phyloP scores from a whole-genome alignment of 2,797 vertebrate species.

The Acanthis flammea region DNA sequence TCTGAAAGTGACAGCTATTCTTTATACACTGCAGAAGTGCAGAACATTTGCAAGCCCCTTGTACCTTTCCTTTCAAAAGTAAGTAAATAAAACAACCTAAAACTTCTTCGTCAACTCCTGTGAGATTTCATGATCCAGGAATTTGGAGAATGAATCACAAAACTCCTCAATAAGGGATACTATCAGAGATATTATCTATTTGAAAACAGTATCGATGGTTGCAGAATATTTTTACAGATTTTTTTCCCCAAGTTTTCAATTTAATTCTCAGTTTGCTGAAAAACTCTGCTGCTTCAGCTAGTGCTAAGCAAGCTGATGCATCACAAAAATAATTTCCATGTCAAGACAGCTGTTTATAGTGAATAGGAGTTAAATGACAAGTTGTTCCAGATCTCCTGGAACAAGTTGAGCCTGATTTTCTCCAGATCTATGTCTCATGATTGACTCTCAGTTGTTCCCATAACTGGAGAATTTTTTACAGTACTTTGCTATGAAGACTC shows the following conservation, averaged over 20 bases:
- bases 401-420: constrained; percentile 51
- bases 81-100: neutral
- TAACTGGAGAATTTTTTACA: neutral
- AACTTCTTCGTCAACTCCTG: neutral
- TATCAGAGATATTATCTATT: neutral
- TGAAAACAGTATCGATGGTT: neutral
- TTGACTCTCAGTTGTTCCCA: neutral
- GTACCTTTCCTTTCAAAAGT: neutral
- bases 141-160: neutral
- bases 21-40: neutral
- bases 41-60: neutral
- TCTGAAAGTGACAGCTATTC: neutral
- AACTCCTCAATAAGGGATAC: neutral
- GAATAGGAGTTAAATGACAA: constrained; percentile 52
- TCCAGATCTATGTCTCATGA: neutral
- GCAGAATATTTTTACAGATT: neutral
- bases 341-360: constrained; percentile 42
- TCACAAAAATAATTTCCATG: constrained; percentile 22
- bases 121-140: neutral
- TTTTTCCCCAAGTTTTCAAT: neutral
- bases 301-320: neutral
- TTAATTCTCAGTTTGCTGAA: neutral
- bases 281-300: constrained; percentile 5
- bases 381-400: constrained; percentile 28
- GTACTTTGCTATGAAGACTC: neutral